Evolutionary conservation across 2,113 vertebrate genomes (phyloP).

Genomic region (Cyphomyrus discorhynchus): DNA sequence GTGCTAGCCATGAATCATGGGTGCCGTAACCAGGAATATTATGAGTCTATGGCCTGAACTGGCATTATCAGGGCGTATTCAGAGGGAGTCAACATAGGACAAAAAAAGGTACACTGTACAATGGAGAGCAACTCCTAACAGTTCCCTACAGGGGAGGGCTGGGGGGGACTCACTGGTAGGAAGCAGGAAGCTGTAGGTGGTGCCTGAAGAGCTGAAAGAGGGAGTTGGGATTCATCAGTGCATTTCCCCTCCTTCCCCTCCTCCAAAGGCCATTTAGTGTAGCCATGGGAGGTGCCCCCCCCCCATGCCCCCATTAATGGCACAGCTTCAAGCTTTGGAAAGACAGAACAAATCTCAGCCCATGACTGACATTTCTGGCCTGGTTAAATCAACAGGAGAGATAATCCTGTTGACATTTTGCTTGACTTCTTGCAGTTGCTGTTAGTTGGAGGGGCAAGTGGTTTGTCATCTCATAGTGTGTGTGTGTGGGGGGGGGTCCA

Average conservation of each 20-base stretch:
- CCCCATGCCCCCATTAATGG: conserved; percentile 3
- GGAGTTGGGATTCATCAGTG: background rate
- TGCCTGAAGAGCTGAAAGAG: background rate
- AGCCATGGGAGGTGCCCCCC: conserved; percentile 16
- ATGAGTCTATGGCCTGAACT: background rate
- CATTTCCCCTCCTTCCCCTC: background rate
- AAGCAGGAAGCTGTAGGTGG: background rate
- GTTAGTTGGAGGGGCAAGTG: background rate
- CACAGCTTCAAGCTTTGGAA: background rate
- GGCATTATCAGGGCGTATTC: background rate
- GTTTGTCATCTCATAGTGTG: background rate
- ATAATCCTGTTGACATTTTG: background rate
- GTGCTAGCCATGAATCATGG: background rate
- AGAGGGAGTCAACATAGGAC: background rate
- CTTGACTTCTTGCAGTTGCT: background rate
- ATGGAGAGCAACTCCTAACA: background rate
- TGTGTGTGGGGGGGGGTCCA: background rate
- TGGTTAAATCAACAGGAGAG: background rate
- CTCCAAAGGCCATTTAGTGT: background rate
- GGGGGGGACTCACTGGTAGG: background rate
- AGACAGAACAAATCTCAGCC: background rate
- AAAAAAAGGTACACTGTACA: background rate
- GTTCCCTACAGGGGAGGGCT: background rate
- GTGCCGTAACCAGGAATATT: background rate
- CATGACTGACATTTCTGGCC: background rate